Conservation (phyloP, 2,113 vertebrate genomes). For the Gopherus flavomarginatus region DNA sequence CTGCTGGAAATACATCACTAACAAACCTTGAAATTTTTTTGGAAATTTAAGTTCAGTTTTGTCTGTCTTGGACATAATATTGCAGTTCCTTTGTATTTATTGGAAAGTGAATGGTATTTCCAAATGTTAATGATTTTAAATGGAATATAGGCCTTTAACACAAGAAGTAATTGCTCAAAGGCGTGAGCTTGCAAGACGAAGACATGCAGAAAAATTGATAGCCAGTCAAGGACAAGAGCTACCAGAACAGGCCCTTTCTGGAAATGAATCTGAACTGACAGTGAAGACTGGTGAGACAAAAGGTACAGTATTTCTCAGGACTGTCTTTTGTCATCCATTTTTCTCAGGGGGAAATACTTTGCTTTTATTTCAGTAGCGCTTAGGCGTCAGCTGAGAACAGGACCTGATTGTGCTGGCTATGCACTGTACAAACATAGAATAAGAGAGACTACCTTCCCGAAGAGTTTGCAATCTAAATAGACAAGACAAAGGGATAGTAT, state of each 20-base stretch:
- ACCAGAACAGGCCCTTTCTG: slow-evolving; percentile 33
- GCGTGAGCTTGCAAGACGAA: slow-evolving; percentile 83
- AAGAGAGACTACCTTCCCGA: accelerated
- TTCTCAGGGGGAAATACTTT: neutral
- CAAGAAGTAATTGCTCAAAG: slow-evolving; percentile 90
- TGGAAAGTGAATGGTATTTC: neutral
- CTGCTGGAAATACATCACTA: neutral
- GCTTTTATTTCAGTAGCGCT: neutral
- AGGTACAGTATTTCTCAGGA: slow-evolving; percentile 66
- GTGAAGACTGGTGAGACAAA: neutral
- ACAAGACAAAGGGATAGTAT: neutral
- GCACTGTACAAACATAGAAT: neutral
- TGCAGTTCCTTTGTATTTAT: neutral
- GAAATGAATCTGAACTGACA: slow-evolving; percentile 19
- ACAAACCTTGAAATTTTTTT: neutral
- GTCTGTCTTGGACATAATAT: neutral
- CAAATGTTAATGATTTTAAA: neutral
- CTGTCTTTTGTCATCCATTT: neutral
- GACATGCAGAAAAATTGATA: slow-evolving; percentile 87
- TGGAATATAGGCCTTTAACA: slow-evolving; percentile 85
- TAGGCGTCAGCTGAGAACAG: neutral
- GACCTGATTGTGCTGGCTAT: neutral
- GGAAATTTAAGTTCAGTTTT: neutral
- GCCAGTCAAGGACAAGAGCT: slow-evolving; percentile 70
- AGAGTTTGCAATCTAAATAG: neutral